A percentile compares a stretch with the other conserved stretches of the same genome.
These are phyloP conservation scores for Crenuchus spilurus DNA, from an alignment of 2,797 vertebrate species.

Conservation along the genomic window DNA sequence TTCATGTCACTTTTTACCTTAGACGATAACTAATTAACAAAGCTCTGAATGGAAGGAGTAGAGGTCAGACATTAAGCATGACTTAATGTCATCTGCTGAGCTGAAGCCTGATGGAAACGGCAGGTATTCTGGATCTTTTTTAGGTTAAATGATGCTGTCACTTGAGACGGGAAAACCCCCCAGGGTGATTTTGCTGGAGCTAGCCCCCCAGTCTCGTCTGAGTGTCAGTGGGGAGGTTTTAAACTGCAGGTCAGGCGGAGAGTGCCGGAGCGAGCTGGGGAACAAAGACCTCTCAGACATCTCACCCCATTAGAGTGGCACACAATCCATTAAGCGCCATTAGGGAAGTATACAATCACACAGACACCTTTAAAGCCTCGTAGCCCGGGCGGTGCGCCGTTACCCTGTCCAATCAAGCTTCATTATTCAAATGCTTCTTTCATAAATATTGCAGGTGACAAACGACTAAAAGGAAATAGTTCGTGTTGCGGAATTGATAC, in stretches of 20 bases:
- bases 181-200: neutral
- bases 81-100: neutral
- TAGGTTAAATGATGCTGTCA: neutral
- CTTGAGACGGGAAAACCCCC: neutral
- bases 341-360: conserved; percentile 72
- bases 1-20: too few species aligned
- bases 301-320: conserved; percentile 75
- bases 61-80: too few species aligned
- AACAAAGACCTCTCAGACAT: conserved; percentile 72
- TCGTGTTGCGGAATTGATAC: conserved; percentile 25
- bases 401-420: conserved; percentile 70
- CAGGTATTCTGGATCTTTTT: neutral
- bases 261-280: conserved; percentile 61
- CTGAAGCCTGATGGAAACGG: neutral
- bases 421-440: conserved; percentile 63
- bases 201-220: neutral
- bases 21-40: too few species aligned
- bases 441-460: conserved; percentile 58
- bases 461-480: conserved; percentile 35
- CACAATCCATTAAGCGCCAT: conserved; percentile 81
- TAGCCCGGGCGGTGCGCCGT: conserved; percentile 70
- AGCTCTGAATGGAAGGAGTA: too few species aligned
- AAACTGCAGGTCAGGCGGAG: conserved; percentile 67
- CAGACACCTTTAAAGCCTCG: conserved; percentile 73
- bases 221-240: conserved; percentile 33